Conservation (phyloP, 1,140 invertebrate species). For the Phthorimaea operculella region DNA sequence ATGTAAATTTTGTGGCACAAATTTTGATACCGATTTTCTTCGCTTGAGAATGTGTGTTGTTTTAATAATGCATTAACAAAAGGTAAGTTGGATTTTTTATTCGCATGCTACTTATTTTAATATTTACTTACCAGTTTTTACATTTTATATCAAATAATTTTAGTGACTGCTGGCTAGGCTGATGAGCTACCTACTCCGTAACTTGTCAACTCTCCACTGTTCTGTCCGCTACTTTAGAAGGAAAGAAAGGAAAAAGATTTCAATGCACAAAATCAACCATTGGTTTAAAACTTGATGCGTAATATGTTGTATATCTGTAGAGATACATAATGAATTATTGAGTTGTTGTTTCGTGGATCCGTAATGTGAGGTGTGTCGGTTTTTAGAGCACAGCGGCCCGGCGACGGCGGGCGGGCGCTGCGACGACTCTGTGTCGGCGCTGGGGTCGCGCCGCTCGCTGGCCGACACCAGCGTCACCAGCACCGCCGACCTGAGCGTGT, state of each 20-base stretch:
- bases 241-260: too few relatives aligned
- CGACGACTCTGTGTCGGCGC: slow-evolving; percentile 57
- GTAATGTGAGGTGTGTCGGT: not conserved
- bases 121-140: slow-evolving; percentile 8
- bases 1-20: slow-evolving; percentile 42
- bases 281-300: too few relatives aligned
- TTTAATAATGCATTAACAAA: not conserved
- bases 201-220: too few relatives aligned
- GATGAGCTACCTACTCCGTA: too few relatives aligned
- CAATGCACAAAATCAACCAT: too few relatives aligned
- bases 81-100: slow-evolving; percentile 31
- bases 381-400: slow-evolving; percentile 49
- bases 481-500: slow-evolving; percentile 82
- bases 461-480: slow-evolving; percentile 87
- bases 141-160: not conserved
- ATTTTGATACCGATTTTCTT: slow-evolving; percentile 19
- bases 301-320: too few relatives aligned
- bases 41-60: slow-evolving; percentile 37
- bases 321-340: too few relatives aligned
- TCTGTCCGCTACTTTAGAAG: too few relatives aligned
- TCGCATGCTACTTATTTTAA: slow-evolving; percentile 16
- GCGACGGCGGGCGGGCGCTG: slow-evolving; percentile 39
- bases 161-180: too few relatives aligned
- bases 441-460: slow-evolving; percentile 78
- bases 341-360: too few relatives aligned